Conservation (phyloP, 2,113 vertebrate species). For the Petaurus breviceps region DNA sequence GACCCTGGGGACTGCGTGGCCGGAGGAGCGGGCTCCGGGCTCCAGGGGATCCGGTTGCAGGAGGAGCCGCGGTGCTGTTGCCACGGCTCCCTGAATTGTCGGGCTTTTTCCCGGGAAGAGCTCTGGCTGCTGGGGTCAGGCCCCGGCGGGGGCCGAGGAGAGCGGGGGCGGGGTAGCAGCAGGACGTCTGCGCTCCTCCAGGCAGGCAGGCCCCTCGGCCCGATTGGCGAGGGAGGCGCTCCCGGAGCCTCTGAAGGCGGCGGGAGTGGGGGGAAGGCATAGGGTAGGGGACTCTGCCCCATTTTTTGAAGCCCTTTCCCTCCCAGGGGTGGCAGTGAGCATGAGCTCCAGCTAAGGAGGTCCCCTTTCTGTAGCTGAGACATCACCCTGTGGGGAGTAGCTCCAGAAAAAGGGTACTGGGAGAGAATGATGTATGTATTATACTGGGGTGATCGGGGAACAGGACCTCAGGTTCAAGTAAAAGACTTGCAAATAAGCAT, state of each 20-base stretch:
- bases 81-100: neutral
- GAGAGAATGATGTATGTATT: neutral
- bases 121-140: constrained; percentile 54
- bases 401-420: neutral
- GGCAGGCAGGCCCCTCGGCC: constrained; percentile 22
- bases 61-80: constrained; percentile 69
- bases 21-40: constrained; percentile 38
- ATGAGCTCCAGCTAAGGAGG: neutral
- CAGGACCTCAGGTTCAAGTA: neutral
- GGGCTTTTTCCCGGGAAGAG: neutral
- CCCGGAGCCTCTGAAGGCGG: neutral
- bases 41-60: neutral
- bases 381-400: neutral
- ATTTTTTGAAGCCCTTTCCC: neutral
- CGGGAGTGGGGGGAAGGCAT: neutral
- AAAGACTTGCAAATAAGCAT: neutral
- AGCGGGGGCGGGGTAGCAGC: constrained; percentile 38
- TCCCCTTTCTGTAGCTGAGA: neutral
- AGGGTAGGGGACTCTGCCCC: neutral
- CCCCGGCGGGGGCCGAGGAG: constrained; percentile 30
- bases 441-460: neutral
- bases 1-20: constrained; percentile 64
- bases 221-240: neutral
- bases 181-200: constrained; percentile 1
- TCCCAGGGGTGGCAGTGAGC: neutral